Evolutionary conservation across 2,888 invertebrate species (phyloP), one percentile per base, ranked within the genome.

Genomic region (Mesodorylaimus sp.): DNA sequence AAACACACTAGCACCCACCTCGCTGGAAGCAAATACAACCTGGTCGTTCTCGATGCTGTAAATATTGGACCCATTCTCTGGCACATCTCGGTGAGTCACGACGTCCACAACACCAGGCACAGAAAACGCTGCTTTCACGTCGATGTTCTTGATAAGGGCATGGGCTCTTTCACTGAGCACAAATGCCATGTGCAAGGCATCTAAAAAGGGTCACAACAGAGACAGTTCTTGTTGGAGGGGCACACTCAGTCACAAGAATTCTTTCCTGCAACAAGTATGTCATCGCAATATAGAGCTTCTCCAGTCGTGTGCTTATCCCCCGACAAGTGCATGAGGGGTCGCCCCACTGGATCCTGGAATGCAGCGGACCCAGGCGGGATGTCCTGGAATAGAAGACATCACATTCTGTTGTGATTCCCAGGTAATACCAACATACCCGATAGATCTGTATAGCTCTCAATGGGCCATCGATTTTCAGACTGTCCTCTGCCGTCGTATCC

Each of bases 261-360:
- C 47, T 26, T 36, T 58, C 55, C 53, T 5, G 59, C 55, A 19
- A 58, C 54, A 25, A 57, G 51, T 58, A 87, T 80, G 63, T 93
- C 93, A 64, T 88, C 88, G 56, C 81, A 79, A 65, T 89, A 93
- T 46, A 83, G 72, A 0, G 91, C 89, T 73, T 91, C 89, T 1
- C 91, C 76, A 0, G 86, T 81, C 1, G 81, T 81, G 70, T 93
- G 91, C 64, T 88, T 86, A 42, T 76, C 75, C 0, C 83, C 87
- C 5, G 88, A 81, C 45, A 75, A 68, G 63, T 91, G 91, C 1
- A 80, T 74, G 45, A 83, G 69, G 0, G 88, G 83, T 51, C 81
- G 74, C 0, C 88, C 86, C 21, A 91, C 77, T 23, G 80, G 74
- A 69, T 88, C 84, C 43, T n/a, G n/a, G n/a, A n/a, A n/a, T n/a